Evolutionary conservation across 2,797 vertebrate species (phyloP), one percentile per base, ranked within the genome.

Genomic region (Petrocephalus schoutedeni): DNA sequence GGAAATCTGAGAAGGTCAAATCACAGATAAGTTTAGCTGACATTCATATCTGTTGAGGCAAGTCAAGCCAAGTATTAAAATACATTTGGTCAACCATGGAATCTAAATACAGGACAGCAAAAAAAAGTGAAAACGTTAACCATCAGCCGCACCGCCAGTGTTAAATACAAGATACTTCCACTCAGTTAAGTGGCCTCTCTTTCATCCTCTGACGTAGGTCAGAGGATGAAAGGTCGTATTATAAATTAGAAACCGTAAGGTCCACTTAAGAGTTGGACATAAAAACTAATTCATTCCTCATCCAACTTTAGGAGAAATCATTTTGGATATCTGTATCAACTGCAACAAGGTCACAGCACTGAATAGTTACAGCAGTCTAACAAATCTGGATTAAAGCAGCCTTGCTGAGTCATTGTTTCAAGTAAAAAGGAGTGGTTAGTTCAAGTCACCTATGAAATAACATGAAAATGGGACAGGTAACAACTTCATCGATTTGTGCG

Each of bases 21-120:
- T 67, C 61, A 67, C 61, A 67, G 61, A 67, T 67, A 67, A 32
- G 61, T 67, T 67, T 67, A 67, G 61, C 61, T 67, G 61, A 67
- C 61, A 32, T 67, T 67, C 61, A 67, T 9, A 32, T 67, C 64
- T 32, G 28, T 71, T 36, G 64, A 71, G 64, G 64, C 28, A 36
- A 71, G 64, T 71, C 64, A 71, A 71, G 28, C 28, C 28, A 71
- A 28, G 64, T 36, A 28, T 71, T 71, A 71, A 28, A 71, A 16
- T 71, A 12, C 32, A 71, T 71, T 36, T 71, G 64, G 64, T 71
- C 28, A 71, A 36, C 12, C 4, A 28, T 71, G 12, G 12, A 71
- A 71, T 67, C 23, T 67, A 67, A 67, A 67, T 36, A 28, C 64
- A 71, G 32, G 28, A 14, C 9, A 36, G 64, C 12, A 14, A 36